These are phyloP conservation scores for Hyposmocoma kahamanoa DNA, from an alignment of 1,140 invertebrate genomes.

Conservation along the genomic window DNA sequence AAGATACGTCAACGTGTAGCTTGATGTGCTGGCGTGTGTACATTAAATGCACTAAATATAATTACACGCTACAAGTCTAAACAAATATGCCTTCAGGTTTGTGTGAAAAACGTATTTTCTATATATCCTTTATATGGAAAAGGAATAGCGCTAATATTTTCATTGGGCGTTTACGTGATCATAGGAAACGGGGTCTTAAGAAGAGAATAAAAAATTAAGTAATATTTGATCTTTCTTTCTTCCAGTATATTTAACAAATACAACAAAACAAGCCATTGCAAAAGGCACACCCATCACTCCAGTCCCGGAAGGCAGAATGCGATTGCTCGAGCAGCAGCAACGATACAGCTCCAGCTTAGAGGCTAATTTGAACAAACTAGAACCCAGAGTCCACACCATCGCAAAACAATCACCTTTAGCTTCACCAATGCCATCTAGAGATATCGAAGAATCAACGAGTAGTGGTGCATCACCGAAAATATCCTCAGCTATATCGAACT, in stretches of 20 bases:
- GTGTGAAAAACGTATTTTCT: no score
- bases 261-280: slow-evolving; percentile 46
- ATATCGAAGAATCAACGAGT: slow-evolving; percentile 11
- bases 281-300: slow-evolving; percentile 59
- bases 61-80: no score
- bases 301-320: slow-evolving; percentile 72
- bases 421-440: slow-evolving; percentile 23
- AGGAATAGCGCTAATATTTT: no score
- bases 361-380: slow-evolving; percentile 70
- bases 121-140: no score
- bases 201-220: no score
- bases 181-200: no score
- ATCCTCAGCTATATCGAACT: slow-evolving; percentile 53
- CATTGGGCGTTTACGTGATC: no score
- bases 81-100: no score
- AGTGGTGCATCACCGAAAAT: slow-evolving; percentile 37
- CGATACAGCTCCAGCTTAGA: slow-evolving; percentile 77
- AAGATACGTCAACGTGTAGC: no score
- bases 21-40: no score
- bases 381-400: slow-evolving; percentile 30
- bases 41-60: no score
- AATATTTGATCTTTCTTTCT: slow-evolving; percentile 9
- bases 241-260: slow-evolving; percentile 47
- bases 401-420: slow-evolving; percentile 23
- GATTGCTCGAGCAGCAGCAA: slow-evolving; percentile 64